Evolutionary conservation across 2,113 vertebrate species (phyloP).

Genomic region (Thalassoma bifasciatum): DNA sequence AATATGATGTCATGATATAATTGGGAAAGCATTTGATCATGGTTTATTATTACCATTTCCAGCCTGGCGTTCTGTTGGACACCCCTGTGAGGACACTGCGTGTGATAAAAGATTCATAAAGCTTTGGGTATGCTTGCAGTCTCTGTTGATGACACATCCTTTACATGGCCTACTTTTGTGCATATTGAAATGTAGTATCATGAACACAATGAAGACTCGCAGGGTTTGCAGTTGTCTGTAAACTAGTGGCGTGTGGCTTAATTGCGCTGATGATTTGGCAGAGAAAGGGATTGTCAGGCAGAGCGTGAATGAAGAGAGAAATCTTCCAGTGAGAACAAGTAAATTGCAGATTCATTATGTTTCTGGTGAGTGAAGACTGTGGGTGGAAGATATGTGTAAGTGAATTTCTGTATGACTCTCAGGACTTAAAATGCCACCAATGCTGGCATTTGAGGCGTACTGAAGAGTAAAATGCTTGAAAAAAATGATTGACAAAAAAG

Average conservation of each 20-base stretch:
- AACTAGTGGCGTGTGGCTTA: slow-evolving; percentile 44
- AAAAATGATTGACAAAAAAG: slow-evolving; percentile 19
- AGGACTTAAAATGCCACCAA: slow-evolving; percentile 35
- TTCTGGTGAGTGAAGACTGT: slow-evolving; percentile 33
- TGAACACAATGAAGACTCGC: slow-evolving; percentile 38
- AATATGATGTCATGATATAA: slow-evolving; percentile 13
- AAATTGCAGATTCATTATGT: slow-evolving; percentile 51
- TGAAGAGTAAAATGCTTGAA: slow-evolving; percentile 4
- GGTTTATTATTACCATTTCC: slow-evolving; percentile 45
- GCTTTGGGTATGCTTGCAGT: slow-evolving; percentile 31
- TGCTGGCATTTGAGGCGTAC: slow-evolving; percentile 7
- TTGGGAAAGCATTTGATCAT: slow-evolving; percentile 23
- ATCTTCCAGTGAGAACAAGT: slow-evolving; percentile 57
- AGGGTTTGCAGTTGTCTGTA: slow-evolving; percentile 40
- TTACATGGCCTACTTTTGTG: slow-evolving; percentile 49
- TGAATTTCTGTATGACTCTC: slow-evolving; percentile 39
- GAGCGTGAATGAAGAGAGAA: slow-evolving; percentile 52
- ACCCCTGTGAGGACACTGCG: slow-evolving; percentile 45
- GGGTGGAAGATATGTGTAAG: slow-evolving; percentile 35
- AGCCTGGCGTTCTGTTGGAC: slow-evolving; percentile 33
- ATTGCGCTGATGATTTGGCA: slow-evolving; percentile 68
- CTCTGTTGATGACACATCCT: slow-evolving; percentile 45
- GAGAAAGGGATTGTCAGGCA: slow-evolving; percentile 42
- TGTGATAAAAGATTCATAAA: slow-evolving; percentile 59
- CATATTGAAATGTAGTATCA: slow-evolving; percentile 40